phyloP scores from a whole-genome alignment of 2,113 vertebrate genomes.

The Anoura caudifer region DNA sequence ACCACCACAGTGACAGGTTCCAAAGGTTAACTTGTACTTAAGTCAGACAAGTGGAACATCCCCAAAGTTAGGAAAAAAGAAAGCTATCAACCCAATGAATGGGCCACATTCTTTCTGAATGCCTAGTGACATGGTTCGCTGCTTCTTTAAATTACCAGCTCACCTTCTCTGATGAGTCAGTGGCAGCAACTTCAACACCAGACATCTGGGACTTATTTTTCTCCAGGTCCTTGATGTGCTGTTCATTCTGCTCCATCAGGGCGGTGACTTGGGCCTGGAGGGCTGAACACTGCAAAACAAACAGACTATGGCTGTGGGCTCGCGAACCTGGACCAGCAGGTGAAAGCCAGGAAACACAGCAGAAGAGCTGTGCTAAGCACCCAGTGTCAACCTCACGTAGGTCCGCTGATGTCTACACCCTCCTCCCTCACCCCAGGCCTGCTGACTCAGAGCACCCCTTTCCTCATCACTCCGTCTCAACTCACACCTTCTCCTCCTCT shows the following conservation, averaged over 20 bases:
- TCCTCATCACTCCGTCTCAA: neutral
- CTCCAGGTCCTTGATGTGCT: conserved; percentile 76
- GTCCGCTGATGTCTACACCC: neutral
- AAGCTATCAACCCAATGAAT: neutral
- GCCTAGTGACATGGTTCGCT: neutral
- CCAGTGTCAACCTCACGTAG: neutral
- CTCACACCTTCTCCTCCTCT: neutral
- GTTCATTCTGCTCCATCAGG: conserved; percentile 80
- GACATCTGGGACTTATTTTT: conserved; percentile 51
- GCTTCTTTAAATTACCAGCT: conserved; percentile 17
- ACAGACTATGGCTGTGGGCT: neutral
- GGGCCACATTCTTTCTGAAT: neutral
- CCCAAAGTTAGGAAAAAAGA: neutral
- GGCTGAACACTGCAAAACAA: conserved; percentile 72
- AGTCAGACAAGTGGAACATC: neutral
- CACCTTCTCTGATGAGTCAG: conserved; percentile 87
- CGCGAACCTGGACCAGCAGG: neutral
- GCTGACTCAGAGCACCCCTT: neutral
- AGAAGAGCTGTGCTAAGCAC: neutral
- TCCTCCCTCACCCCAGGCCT: neutral
- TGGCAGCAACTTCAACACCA: neutral
- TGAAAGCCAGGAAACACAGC: neutral
- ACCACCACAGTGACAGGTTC: neutral
- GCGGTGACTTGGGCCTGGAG: conserved; percentile 78
- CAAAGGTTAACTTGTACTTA: neutral